Evolutionary conservation across 35 echinoderm and acorn worm genomes (phyloP).

Genomic region (Heliocidaris tuberculata): DNA sequence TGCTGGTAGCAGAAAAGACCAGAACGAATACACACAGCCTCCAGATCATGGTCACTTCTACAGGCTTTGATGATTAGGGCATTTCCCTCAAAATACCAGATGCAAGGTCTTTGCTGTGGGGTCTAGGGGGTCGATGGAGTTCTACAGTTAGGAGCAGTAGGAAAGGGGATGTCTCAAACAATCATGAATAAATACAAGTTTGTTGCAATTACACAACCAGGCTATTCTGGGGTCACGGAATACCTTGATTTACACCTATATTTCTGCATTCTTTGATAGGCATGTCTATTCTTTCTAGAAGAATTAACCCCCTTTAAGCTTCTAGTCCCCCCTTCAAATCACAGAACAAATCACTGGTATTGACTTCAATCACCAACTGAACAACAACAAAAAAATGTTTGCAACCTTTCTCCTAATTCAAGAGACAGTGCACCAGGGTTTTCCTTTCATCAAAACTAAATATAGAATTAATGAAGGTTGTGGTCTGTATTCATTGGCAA

Average conservation of each 20-base stretch:
- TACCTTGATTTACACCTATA: too few relatives aligned
- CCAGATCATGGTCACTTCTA: background rate
- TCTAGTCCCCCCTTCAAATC: background rate
- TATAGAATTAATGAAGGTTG: conserved; percentile 18
- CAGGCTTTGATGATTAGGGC: background rate
- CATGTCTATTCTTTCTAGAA: too few relatives aligned
- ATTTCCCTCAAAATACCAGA: background rate
- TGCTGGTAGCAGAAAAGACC: background rate
- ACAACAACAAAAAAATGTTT: background rate
- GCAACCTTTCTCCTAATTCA: background rate
- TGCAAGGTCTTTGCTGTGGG: background rate
- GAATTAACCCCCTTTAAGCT: too few relatives aligned
- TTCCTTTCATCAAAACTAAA: conserved; percentile 13
- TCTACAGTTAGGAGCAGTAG: too few relatives aligned
- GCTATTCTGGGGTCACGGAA: too few relatives aligned
- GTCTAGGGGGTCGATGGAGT: too few relatives aligned
- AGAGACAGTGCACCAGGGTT: background rate
- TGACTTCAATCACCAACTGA: background rate
- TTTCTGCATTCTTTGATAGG: too few relatives aligned
- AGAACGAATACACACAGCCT: background rate
- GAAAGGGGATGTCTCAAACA: too few relatives aligned
- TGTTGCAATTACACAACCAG: too few relatives aligned
- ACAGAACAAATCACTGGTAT: background rate
- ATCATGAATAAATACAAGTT: too few relatives aligned
- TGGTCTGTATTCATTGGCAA: background rate